Conservation (phyloP, 2,113 vertebrate species). For the Anhinga rufa region DNA sequence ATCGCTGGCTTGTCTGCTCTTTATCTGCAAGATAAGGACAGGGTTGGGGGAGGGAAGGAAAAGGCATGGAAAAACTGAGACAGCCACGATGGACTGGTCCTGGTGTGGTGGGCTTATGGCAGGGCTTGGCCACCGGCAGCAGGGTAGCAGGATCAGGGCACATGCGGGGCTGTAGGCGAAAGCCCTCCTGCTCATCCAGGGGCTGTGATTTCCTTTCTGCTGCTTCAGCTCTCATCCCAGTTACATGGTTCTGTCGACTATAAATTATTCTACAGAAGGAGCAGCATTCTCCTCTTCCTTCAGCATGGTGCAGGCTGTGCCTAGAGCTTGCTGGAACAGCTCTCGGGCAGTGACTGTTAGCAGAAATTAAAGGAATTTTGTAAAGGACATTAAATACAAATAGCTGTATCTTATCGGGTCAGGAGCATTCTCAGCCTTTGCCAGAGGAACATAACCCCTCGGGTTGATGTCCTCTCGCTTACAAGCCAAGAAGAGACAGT, state of each 20-base stretch:
- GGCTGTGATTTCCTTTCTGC: not conserved
- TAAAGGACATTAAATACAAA: conserved; percentile 31
- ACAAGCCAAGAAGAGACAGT: not conserved
- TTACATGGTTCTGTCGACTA: not conserved
- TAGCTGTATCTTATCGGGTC: not conserved
- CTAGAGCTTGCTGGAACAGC: not conserved
- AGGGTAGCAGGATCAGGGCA: not conserved
- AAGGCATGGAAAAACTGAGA: not conserved
- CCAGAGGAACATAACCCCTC: not conserved
- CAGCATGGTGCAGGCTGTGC: not conserved
- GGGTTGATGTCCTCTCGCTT: not conserved
- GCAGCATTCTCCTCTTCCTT: not conserved
- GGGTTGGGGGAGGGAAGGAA: not conserved
- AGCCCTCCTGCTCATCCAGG: not conserved
- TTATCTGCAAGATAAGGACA: conserved; percentile 21
- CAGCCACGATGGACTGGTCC: not conserved
- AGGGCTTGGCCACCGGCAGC: not conserved
- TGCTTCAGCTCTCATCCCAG: not conserved
- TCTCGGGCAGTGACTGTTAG: not conserved
- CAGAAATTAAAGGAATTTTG: conserved; percentile 26
- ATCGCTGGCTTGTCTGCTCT: conserved; percentile 47
- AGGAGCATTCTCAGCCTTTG: not conserved
- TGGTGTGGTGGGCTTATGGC: not conserved
- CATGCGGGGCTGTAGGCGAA: not conserved
- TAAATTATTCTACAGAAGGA: conserved; percentile 10